Base-by-base conservation (phyloP, 2,888 invertebrate genomes). In the Campopleginae sp. region DNA sequence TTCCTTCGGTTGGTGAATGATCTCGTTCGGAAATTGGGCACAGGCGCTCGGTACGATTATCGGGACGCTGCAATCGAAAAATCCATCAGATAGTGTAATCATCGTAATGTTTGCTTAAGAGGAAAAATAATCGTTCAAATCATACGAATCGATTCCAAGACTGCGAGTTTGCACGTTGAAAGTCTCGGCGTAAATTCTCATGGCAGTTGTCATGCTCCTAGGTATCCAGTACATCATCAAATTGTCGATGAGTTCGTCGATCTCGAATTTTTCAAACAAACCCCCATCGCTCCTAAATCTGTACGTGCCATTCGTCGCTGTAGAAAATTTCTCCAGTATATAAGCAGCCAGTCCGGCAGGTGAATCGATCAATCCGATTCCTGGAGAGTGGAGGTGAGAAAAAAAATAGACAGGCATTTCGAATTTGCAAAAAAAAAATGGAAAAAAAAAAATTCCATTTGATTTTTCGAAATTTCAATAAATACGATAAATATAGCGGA, bases 321-420 rank as follows among this genome's bases (percentile, higher is more conserved):
- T 95, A 0, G 96, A 96, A 94, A 98, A 98, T 92, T 98, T 98
- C 90, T 98, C 98, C 7, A 99, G 92, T 63, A 98, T 96, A 90
- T 98, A 98, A 0, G 98, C 97, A 0, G 98, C 98, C 78, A 99
- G 94, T 0, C 98, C 98, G 0, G 96, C 95, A 0, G 98, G 98
- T 0, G 97, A 97, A 89, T 97, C 97, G n/a, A 95, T 94, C 58
- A 98, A 91, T 0, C 95, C 96, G 0, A 96, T 94, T 14, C 97
- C 97, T 97, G 89, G 0, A 94, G 94, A 80, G 33, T n/a, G n/a
- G n/a, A n/a, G n/a, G 46, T 44, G 23, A 75, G 2, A 10, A 54
- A 7, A 72, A 42, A 31, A 27, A 71, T 12, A 10, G 1, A 38
- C 2, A 23, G 70, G 44, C 14, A 46, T 80, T 44, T 44, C 68